Evolutionary conservation across 2,797 vertebrate species (phyloP).

Genomic region (Platalea minor): DNA sequence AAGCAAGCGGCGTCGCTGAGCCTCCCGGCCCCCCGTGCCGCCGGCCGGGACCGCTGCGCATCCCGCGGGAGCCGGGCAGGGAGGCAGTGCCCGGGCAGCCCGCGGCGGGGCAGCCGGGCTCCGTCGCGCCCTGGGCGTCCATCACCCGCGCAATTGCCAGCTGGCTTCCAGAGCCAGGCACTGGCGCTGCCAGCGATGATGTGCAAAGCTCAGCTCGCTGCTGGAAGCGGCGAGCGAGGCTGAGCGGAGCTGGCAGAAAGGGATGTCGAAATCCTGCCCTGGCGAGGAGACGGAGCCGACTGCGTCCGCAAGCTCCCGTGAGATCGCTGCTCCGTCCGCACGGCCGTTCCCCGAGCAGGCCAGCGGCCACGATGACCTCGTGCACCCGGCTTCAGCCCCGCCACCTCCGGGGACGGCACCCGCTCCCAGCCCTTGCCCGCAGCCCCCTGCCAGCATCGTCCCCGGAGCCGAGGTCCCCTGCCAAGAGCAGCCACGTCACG

Average conservation of each 20-base stretch:
- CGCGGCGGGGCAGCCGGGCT: neutral
- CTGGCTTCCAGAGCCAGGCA: neutral
- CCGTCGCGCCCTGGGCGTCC: neutral
- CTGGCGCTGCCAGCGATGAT: neutral
- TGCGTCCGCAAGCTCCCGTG: rapidly evolving
- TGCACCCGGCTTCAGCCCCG: rapidly evolving
- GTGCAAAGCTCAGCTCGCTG: neutral
- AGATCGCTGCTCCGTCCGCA: rapidly evolving
- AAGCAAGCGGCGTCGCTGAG: neutral
- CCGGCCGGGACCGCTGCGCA: rapidly evolving
- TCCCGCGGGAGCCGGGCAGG: rapidly evolving
- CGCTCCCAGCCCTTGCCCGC: rapidly evolving
- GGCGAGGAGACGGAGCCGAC: neutral
- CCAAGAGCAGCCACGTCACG: rapidly evolving
- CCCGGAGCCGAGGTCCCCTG: rapidly evolving
- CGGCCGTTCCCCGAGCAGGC: neutral
- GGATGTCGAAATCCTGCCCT: neutral
- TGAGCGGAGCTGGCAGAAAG: neutral
- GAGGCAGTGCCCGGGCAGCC: neutral
- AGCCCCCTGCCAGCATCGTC: rapidly evolving
- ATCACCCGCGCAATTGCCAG: rapidly evolving
- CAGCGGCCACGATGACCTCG: rapidly evolving
- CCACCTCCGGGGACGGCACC: rapidly evolving
- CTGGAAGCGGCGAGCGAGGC: neutral
- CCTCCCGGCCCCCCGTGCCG: neutral